phyloP scores from a whole-genome alignment of 2,797 vertebrate species.

The Lithobates pipiens region DNA sequence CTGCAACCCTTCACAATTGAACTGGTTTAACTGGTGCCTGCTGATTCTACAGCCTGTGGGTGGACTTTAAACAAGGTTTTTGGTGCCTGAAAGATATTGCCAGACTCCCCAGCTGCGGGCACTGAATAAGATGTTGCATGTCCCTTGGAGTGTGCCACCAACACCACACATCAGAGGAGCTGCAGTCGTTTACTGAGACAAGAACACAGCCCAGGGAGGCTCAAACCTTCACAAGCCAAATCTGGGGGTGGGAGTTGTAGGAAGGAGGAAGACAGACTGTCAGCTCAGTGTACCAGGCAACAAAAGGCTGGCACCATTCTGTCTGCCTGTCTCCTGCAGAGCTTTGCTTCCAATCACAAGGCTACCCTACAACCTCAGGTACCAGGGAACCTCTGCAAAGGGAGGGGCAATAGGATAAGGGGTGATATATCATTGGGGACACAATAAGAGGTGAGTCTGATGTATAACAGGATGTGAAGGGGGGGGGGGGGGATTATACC shows the following conservation, averaged over 20 bases:
- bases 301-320: conserved; percentile 60
- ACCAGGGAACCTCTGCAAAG: conserved; percentile 61
- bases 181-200: conserved; percentile 39
- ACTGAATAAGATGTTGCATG: conserved; percentile 27
- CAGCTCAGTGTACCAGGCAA: conserved; percentile 63
- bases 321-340: conserved; percentile 61
- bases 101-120: conserved; percentile 47
- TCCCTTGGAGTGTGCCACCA: conserved; percentile 51
- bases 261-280: conserved; percentile 63
- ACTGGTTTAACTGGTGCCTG: conserved; percentile 36
- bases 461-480: conserved; percentile 32
- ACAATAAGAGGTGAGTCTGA: conserved; percentile 33
- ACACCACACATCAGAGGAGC: conserved; percentile 39
- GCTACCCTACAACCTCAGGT: conserved; percentile 49
- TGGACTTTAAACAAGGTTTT: conserved; percentile 45
- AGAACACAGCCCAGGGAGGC: conserved; percentile 46
- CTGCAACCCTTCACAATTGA: conserved; percentile 23
- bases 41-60: conserved; percentile 37
- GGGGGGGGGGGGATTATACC: conserved; percentile 11
- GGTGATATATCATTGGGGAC: conserved; percentile 34
- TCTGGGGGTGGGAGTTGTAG: conserved; percentile 55
- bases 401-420: conserved; percentile 52
- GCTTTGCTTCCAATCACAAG: conserved; percentile 49
- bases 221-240: conserved; percentile 49
- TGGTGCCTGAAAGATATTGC: conserved; percentile 37